Evolutionary conservation across 1,140 invertebrate species (phyloP).

Genomic region (Drosophila virilis): DNA sequence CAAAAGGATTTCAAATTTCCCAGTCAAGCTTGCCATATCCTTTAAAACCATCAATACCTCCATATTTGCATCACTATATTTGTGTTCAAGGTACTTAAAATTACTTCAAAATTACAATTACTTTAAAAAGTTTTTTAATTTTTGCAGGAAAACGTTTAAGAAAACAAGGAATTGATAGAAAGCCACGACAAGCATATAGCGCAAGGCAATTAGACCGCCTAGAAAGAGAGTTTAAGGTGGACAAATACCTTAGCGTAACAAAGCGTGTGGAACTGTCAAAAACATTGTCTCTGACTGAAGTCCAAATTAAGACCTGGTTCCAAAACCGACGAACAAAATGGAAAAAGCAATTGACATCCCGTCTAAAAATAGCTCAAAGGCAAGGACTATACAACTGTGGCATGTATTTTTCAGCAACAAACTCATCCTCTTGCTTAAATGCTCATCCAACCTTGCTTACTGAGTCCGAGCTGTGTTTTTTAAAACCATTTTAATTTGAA

Average conservation of each 20-base stretch:
- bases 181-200: conserved; percentile 97
- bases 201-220: conserved; percentile 95
- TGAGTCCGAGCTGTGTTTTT: conserved; percentile 18
- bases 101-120: too few relatives aligned
- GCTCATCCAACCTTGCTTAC: conserved; percentile 15
- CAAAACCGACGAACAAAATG: conserved; percentile 97
- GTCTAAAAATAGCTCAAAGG: conserved; percentile 94
- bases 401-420: conserved; percentile 27
- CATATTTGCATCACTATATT: conserved; percentile 44
- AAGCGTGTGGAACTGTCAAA: conserved; percentile 97
- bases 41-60: conserved; percentile 23
- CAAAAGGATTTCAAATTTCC: not conserved
- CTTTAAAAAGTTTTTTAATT: not conserved
- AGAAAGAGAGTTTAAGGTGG: conserved; percentile 96
- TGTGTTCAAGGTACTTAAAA: conserved; percentile 42
- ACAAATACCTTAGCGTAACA: conserved; percentile 97
- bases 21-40: conserved; percentile 15
- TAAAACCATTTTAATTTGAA: conserved; percentile 11
- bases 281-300: conserved; percentile 94
- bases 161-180: conserved; percentile 94
- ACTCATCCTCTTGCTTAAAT: not conserved
- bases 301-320: conserved; percentile 99
- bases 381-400: conserved; percentile 90
- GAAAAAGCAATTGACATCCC: conserved; percentile 97
- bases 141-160: conserved; percentile 88